Evolutionary conservation across 2,888 invertebrate species (phyloP), one percentile per base, ranked within the genome.

Genomic region (Dynastes tityus): DNA sequence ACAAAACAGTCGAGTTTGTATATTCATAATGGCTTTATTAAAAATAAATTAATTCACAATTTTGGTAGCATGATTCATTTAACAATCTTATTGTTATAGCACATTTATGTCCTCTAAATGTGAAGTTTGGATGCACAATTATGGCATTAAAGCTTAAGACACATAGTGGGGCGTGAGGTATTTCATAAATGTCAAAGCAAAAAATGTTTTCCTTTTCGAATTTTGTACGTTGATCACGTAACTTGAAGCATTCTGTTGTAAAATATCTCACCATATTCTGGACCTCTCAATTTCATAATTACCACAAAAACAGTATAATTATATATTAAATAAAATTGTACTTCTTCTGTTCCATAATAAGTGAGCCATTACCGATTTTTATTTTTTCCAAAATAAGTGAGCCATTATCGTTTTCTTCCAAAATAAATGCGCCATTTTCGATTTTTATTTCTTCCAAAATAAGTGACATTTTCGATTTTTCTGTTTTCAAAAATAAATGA

Each of bases 101-200:
- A 68, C 68, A 51, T 68, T 68, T 68, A 49, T 16, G 45, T 27
- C 49, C 49, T 27, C 51, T 27, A 22, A n/a, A 51, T 68, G 51
- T 68, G 68, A 53, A 51, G 9, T 68, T 68, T 68, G 68, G 22
- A 27, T 27, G 27, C 22, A n/a, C 27, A 32, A 13, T 63, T 32
- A 55, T 65, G 32, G 40, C 51, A 49, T 68, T 51, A 68, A 68
- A 68, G 68, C 68, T 68, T 68, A 68, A 68, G 68, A 68, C 68
- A 68, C 68, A 45, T 67, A 68, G 68, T 68, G 51, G 51, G 16
- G 51, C 51, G 51, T 68, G 68, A 68, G 68, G 68, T 68, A 53
- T 68, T 51, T 51, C 11, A 51, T 51, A 51, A 51, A 68, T 29
- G 51, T 29, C 11, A 11, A 51, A 3, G 49, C 45, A 29, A 68